Conservation (phyloP, 1,140 invertebrate genomes). For the Heliothis virescens region DNA sequence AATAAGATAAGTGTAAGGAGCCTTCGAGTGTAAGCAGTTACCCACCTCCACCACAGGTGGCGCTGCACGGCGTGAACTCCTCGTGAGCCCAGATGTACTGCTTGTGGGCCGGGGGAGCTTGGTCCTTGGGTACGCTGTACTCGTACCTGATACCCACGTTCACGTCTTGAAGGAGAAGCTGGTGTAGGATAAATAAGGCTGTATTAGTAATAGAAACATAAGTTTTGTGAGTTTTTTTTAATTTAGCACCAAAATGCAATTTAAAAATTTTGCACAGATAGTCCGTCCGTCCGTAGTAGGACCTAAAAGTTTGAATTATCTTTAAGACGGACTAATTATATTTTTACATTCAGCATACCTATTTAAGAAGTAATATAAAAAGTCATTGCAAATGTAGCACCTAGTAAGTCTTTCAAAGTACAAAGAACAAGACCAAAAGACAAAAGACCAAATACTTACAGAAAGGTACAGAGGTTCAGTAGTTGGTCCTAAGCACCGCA, state of each 20-base stretch:
- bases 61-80: conserved; percentile 93
- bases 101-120: conserved; percentile 88
- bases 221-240: background rate
- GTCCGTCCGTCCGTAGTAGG: too few species aligned
- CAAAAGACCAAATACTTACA: conserved; percentile 89
- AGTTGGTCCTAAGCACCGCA: conserved; percentile 94
- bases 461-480: conserved; percentile 95
- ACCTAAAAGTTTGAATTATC: too few species aligned
- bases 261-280: background rate
- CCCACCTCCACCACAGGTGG: conserved; percentile 95
- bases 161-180: conserved; percentile 94
- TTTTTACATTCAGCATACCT: too few species aligned
- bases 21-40: background rate
- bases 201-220: background rate
- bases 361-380: background rate
- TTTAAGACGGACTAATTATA: too few species aligned
- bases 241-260: background rate
- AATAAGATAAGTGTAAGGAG: background rate
- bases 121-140: conserved; percentile 94
- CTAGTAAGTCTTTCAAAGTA: too few species aligned
- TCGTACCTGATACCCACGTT: conserved; percentile 96
- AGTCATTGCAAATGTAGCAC: too few species aligned
- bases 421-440: background rate
- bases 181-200: conserved; percentile 61
- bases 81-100: conserved; percentile 94